Evolutionary conservation across 2,888 invertebrate genomes (phyloP).

Genomic region (Callosobruchus maculatus): DNA sequence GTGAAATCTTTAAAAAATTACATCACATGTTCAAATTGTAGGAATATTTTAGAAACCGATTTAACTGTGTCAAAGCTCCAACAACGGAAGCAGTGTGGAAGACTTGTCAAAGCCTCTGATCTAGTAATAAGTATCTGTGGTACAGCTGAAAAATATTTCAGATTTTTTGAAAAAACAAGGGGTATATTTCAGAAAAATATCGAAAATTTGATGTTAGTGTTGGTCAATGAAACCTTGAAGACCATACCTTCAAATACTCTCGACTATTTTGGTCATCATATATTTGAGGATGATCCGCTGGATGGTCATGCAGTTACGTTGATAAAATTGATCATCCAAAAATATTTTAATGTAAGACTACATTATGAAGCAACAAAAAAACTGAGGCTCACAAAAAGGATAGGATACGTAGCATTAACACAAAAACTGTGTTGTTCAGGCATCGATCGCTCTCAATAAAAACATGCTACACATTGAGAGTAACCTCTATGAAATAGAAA

Average conservation of each 20-base stretch:
- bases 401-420: conserved; percentile 4
- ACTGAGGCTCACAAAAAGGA: conserved; percentile 6
- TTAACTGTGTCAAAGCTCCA: not conserved
- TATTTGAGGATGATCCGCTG: no score
- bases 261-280: no score
- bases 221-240: no score
- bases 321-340: not conserved
- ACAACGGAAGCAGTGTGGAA: no score
- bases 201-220: not conserved
- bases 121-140: not conserved
- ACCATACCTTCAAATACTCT: no score
- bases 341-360: conserved; percentile 15
- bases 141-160: conserved; percentile 4
- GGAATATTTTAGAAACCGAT: conserved; percentile 6
- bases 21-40: not conserved
- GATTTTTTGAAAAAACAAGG: not conserved
- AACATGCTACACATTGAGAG: no score
- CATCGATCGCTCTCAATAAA: not conserved
- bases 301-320: conserved; percentile 1
- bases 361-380: conserved; percentile 10
- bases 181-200: no score
- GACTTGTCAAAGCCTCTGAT: no score
- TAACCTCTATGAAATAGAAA: no score
- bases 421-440: conserved; percentile 3
- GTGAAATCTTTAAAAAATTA: conserved; percentile 10